A percentile compares a stretch with the other conserved stretches of the same genome.
phyloP scores from a whole-genome alignment of 2,888 invertebrate species.

The Hirtodrosophila cameraria region DNA sequence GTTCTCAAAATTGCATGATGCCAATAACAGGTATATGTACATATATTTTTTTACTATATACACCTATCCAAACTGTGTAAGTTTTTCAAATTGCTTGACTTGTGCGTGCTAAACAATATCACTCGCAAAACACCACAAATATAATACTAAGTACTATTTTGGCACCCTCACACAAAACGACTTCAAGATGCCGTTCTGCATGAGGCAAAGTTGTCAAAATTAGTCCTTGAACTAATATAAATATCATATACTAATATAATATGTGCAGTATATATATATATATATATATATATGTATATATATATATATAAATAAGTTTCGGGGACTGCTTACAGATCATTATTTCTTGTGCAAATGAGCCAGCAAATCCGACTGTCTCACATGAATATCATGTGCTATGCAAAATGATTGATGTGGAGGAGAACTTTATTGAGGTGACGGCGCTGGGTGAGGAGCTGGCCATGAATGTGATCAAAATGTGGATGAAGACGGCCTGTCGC shows the following conservation, averaged over 20 bases:
- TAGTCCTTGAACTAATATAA: conserved; percentile 8
- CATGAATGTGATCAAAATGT: conserved; percentile 94
- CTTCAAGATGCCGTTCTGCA: conserved; percentile 62
- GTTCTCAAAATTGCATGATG: conserved; percentile 39
- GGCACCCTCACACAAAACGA: conserved; percentile 60
- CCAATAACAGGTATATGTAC: conserved; percentile 31
- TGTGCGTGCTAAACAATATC: conserved; percentile 80
- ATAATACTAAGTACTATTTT: conserved; percentile 13
- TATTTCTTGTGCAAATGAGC: conserved; percentile 95
- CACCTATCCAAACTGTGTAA: conserved; percentile 53
- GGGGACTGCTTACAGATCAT: conserved; percentile 88
- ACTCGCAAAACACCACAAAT: conserved; percentile 40
- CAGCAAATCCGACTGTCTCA: conserved; percentile 93
- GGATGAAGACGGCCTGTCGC: conserved; percentile 95
- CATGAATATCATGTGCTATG: conserved; percentile 93
- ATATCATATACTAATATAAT: conserved; percentile 34
- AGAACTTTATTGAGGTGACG: conserved; percentile 95
- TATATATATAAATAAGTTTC: too few relatives aligned
- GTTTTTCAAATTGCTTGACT: conserved; percentile 81
- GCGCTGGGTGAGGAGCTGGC: conserved; percentile 96
- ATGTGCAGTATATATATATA: conserved; percentile 28
- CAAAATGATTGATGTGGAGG: conserved; percentile 94
- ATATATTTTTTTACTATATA: conserved; percentile 7
- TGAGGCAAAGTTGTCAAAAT: conserved; percentile 50
- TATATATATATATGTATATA: too few relatives aligned